phyloP scores from a whole-genome alignment of 2,888 invertebrate genomes.

The Salpingus planirostris region DNA sequence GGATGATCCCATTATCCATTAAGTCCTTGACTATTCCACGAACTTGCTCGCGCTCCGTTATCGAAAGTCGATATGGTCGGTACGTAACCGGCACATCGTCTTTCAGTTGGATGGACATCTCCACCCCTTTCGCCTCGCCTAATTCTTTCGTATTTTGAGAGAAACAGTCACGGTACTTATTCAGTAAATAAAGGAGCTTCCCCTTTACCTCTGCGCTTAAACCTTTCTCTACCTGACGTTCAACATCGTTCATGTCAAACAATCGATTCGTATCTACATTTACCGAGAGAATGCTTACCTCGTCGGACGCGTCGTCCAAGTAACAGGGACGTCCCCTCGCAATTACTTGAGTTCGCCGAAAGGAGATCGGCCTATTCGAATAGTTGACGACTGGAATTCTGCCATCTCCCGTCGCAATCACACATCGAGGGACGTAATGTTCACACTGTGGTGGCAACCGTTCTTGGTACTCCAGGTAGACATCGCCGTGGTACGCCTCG shows the following conservation, averaged over 20 bases:
- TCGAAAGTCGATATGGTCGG: conserved; percentile 10
- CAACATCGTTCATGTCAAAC: too few species aligned
- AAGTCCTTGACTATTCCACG: conserved; percentile 7
- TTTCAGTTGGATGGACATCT: conserved; percentile 8
- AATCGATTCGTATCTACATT: conserved; percentile 1
- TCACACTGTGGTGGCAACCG: too few species aligned
- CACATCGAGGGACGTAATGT: too few species aligned
- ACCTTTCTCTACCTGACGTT: too few species aligned
- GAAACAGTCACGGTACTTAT: conserved; percentile 9
- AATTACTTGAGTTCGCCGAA: too few species aligned
- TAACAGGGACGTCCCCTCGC: too few species aligned
- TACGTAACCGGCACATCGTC: conserved; percentile 9
- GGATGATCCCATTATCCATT: conserved; percentile 5
- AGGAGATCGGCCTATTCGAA: too few species aligned
- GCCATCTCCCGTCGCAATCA: too few species aligned
- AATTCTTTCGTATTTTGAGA: conserved; percentile 9
- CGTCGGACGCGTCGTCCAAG: not conserved
- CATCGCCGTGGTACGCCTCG: too few species aligned
- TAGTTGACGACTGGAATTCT: too few species aligned
- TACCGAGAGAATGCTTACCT: conserved; percentile 1
- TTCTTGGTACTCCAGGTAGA: too few species aligned
- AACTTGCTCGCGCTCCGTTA: conserved; percentile 7
- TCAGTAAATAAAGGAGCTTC: conserved; percentile 4
- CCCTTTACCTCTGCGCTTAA: conserved; percentile 1
- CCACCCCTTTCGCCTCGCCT: conserved; percentile 6